phyloP scores from a whole-genome alignment of 2,797 vertebrate species.

The Sebastes hopkinsi region DNA sequence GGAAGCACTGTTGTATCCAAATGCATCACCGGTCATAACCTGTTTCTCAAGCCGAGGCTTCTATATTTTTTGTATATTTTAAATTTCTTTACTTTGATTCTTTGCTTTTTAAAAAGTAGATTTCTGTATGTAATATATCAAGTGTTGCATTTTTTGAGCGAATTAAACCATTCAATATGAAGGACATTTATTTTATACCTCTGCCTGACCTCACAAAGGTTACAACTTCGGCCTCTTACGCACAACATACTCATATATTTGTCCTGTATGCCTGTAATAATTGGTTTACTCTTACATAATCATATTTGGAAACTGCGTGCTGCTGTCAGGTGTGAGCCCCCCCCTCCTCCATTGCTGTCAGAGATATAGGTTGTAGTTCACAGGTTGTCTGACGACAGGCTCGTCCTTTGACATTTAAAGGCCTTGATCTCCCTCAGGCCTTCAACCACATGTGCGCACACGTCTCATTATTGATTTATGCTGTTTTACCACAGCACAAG shows the following conservation, averaged over 20 bases:
- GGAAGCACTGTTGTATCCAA: slow-evolving; percentile 21
- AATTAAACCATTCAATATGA: slow-evolving; percentile 60
- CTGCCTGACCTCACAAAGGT: slow-evolving; percentile 11
- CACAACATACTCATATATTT: slow-evolving; percentile 30
- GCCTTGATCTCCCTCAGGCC: slow-evolving; percentile 57
- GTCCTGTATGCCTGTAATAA: slow-evolving; percentile 41
- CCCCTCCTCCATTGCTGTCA: slow-evolving; percentile 2
- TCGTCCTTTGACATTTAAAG: slow-evolving; percentile 70
- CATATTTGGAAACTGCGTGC: slow-evolving; percentile 42
- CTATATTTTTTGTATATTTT: slow-evolving; percentile 30
- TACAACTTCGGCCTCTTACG: slow-evolving; percentile 47
- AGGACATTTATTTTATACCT: slow-evolving; percentile 23
- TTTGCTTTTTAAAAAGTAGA: slow-evolving; percentile 15
- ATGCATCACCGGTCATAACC: slow-evolving; percentile 7
- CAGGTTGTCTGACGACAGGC: slow-evolving; percentile 33
- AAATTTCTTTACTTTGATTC: background rate
- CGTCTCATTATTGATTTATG: slow-evolving; percentile 31
- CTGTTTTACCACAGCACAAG: background rate
- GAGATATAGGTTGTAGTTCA: slow-evolving; percentile 59
- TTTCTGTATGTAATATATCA: slow-evolving; percentile 51
- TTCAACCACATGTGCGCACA: slow-evolving; percentile 18
- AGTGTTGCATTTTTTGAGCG: slow-evolving; percentile 28
- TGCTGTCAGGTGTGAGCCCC: slow-evolving; percentile 9
- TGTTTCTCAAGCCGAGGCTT: background rate
- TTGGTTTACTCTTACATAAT: slow-evolving; percentile 67